A percentile compares a stretch with the other conserved stretches of the same genome.
Conservation (phyloP, 1,140 invertebrate genomes). For the Latrodectus geometricus region DNA sequence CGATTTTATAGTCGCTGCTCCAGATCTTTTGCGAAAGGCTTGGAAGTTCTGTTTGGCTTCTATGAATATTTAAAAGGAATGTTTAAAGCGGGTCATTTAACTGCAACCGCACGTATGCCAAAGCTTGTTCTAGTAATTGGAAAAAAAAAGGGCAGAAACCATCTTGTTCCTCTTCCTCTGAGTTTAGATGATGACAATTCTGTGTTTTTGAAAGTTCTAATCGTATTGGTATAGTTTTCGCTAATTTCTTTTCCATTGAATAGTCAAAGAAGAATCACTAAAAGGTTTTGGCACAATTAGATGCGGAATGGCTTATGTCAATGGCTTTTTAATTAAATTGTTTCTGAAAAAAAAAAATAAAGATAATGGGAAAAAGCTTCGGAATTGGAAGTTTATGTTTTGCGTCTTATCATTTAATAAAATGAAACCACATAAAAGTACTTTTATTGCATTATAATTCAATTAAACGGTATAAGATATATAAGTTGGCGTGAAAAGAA, state of each 20-base stretch:
- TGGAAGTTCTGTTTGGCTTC: not conserved
- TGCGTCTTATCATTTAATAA: no score
- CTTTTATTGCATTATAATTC: no score
- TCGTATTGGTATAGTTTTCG: slow-evolving; percentile 1
- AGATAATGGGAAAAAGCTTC: not conserved
- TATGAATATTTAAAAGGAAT: slow-evolving; percentile 34
- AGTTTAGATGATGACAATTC: slow-evolving; percentile 30
- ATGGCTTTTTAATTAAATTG: not conserved
- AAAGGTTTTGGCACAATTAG: not conserved
- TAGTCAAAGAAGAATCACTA: not conserved
- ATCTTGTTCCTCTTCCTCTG: slow-evolving; percentile 1
- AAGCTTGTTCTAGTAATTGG: slow-evolving; percentile 26
- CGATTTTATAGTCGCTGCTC: slow-evolving; percentile 19
- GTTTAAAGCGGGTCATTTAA: slow-evolving; percentile 21
- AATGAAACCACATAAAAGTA: no score
- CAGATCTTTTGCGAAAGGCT: not conserved
- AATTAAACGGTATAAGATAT: no score
- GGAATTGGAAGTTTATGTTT: no score
- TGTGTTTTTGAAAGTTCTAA: slow-evolving; percentile 21
- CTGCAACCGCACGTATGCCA: slow-evolving; percentile 33
- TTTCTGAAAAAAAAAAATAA: not conserved
- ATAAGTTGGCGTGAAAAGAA: no score
- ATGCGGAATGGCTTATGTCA: not conserved
- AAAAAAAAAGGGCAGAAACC: not conserved
- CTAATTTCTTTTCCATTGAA: slow-evolving; percentile 3